These are phyloP conservation scores for Phymatocera aterrima DNA, from an alignment of 2,888 invertebrate species.

Conservation along the genomic window DNA sequence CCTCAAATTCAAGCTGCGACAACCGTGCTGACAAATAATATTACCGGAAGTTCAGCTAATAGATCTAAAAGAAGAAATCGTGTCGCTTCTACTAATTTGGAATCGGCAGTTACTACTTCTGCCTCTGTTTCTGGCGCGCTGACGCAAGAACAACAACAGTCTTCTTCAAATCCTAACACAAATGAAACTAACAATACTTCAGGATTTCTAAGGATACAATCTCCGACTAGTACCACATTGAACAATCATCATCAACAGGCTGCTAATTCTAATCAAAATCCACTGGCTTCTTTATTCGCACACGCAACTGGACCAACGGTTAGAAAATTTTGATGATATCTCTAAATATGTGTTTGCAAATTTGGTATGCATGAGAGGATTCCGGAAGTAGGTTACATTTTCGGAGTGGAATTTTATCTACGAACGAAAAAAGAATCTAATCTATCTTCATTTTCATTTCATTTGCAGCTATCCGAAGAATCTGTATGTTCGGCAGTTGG, in stretches of 20 bases:
- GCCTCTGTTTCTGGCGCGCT: conserved; percentile 57
- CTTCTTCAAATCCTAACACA: conserved; percentile 55
- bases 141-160: conserved; percentile 56
- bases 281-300: conserved; percentile 65
- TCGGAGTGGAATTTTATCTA: too few relatives aligned
- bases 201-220: conserved; percentile 72
- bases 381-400: neutral
- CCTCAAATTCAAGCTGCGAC: conserved; percentile 57
- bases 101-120: neutral
- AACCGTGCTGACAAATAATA: conserved; percentile 53
- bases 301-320: conserved; percentile 56
- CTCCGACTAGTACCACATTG: conserved; percentile 59
- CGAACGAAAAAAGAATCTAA: too few relatives aligned
- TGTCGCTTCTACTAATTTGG: conserved; percentile 38
- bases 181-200: conserved; percentile 61
- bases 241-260: conserved; percentile 58
- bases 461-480: conserved; percentile 62
- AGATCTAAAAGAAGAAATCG: conserved; percentile 63
- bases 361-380: neutral
- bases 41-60: conserved; percentile 51
- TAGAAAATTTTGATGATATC: conserved; percentile 39
- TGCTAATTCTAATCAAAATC: conserved; percentile 55
- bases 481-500: conserved; percentile 56
- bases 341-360: neutral
- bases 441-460: conserved; percentile 48